Conservation (phyloP, 2,888 invertebrate genomes). For the Oscheius sp. region DNA sequence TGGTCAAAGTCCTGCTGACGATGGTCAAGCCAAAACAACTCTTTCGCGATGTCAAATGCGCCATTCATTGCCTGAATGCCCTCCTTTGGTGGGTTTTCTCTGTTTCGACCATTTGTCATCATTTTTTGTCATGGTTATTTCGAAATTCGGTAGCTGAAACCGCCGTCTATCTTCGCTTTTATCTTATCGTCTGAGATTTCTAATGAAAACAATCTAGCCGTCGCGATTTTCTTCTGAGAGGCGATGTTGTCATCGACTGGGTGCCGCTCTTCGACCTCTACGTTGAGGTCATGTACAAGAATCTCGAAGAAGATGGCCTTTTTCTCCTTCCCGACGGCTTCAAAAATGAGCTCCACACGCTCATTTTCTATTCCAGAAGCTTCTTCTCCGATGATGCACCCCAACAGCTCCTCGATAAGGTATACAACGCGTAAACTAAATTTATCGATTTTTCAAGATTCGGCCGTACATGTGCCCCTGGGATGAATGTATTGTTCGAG, state of each 20-base stretch:
- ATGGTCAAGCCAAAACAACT: conserved; percentile 73
- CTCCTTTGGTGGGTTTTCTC: conserved; percentile 19
- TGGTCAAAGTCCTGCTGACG: conserved; percentile 85
- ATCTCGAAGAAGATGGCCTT: conserved; percentile 65
- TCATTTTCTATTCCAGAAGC: conserved; percentile 72
- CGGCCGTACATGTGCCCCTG: conserved; percentile 85
- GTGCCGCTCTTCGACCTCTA: conserved; percentile 83
- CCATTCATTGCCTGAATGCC: conserved; percentile 80
- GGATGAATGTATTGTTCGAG: conserved; percentile 75
- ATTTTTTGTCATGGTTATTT: not conserved
- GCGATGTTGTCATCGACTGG: conserved; percentile 87
- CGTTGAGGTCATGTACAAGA: conserved; percentile 58
- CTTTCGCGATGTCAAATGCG: conserved; percentile 72
- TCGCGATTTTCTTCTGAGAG: conserved; percentile 82
- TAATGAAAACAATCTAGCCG: conserved; percentile 78
- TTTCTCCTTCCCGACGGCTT: conserved; percentile 73
- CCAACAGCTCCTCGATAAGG: conserved; percentile 86
- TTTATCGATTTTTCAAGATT: conserved; percentile 74
- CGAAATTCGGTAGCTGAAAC: not conserved
- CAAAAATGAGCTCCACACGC: conserved; percentile 66
- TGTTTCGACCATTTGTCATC: conserved; percentile 3
- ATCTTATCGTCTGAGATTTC: conserved; percentile 11
- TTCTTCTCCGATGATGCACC: conserved; percentile 84
- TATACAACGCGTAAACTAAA: conserved; percentile 34
- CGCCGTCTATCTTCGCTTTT: not conserved